phyloP scores from a whole-genome alignment of 2,113 vertebrate genomes.

The Hippopotamus amphibius region DNA sequence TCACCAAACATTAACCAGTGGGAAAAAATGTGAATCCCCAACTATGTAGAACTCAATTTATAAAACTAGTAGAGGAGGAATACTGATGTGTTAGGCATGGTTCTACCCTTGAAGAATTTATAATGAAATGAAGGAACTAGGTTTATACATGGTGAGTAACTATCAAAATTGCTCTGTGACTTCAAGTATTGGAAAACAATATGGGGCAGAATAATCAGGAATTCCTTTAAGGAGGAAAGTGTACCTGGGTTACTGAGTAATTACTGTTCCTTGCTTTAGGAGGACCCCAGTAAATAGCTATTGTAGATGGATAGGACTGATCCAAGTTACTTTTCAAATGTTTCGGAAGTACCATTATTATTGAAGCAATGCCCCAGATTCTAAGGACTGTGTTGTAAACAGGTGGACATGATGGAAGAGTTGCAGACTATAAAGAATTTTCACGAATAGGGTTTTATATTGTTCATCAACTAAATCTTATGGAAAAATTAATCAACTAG shows the following conservation, averaged over 20 bases:
- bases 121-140: not conserved
- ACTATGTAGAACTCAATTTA: not conserved
- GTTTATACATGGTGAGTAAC: not conserved
- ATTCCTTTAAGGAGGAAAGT: not conserved
- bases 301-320: not conserved
- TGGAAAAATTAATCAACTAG: not conserved
- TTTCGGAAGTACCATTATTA: not conserved
- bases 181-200: not conserved
- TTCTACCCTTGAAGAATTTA: not conserved
- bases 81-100: not conserved
- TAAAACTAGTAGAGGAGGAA: not conserved
- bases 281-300: not conserved
- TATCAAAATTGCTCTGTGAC: not conserved
- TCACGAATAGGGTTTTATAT: not conserved
- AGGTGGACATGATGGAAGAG: not conserved
- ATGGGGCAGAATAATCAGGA: not conserved
- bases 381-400: not conserved
- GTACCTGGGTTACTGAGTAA: not conserved
- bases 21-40: not conserved
- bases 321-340: not conserved
- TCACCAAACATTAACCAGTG: not conserved
- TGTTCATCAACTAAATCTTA: slow-evolving; percentile 12
- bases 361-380: not conserved
- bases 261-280: not conserved
- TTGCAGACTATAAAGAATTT: not conserved